phyloP scores from a whole-genome alignment of 2,113 vertebrate genomes.

The Oryzias woworae region DNA sequence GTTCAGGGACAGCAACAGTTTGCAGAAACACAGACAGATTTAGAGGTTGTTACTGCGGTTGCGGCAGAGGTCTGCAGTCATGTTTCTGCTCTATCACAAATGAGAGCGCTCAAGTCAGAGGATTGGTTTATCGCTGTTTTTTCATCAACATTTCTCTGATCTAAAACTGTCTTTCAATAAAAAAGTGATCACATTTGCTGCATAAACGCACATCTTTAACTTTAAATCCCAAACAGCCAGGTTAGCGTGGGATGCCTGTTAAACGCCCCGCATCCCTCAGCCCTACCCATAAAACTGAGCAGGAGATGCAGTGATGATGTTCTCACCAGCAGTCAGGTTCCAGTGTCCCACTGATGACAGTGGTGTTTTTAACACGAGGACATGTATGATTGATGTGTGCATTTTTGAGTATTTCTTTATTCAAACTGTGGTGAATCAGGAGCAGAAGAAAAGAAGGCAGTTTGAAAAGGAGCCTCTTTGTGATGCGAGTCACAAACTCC shows the following conservation, averaged over 20 bases:
- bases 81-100: constrained; percentile 7
- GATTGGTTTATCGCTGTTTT: no score
- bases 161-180: not conserved
- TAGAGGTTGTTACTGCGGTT: constrained; percentile 12
- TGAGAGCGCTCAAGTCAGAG: no score
- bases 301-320: constrained; percentile 2
- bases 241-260: not conserved
- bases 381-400: no score
- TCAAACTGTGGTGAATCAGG: no score
- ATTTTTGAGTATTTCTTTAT: no score
- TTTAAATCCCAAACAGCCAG: not conserved
- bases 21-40: constrained; percentile 39
- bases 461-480: no score
- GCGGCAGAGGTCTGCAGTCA: constrained; percentile 20
- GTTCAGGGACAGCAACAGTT: constrained; percentile 28
- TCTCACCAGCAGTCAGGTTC: constrained; percentile 14
- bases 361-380: no score
- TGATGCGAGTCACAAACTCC: no score
- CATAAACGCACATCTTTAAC: not conserved
- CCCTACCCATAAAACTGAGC: constrained; percentile 1
- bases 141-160: not conserved
- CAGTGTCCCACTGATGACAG: not conserved
- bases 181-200: not conserved
- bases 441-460: no score
- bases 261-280: not conserved